Evolutionary conservation across 2,888 invertebrate species (phyloP).

Genomic region (Fabriciana adippe): DNA sequence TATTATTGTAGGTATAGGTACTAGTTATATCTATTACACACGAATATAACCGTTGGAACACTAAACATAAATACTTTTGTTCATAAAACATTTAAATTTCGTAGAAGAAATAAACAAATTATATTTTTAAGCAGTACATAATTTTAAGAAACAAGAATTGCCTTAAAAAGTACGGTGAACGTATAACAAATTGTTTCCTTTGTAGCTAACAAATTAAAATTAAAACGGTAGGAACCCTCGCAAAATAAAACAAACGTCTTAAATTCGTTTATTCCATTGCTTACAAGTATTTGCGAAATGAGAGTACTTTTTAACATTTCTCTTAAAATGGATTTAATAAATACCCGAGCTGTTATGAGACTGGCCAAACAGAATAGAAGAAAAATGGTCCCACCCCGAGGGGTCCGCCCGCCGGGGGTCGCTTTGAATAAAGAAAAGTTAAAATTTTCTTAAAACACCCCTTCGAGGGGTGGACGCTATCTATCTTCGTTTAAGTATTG

Average conservation of each 20-base stretch:
- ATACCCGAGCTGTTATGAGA: slow-evolving; percentile 73
- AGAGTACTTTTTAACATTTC: slow-evolving; percentile 69
- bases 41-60: no score
- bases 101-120: background rate
- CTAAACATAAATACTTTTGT: no score
- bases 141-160: slow-evolving; percentile 9
- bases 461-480: slow-evolving; percentile 59
- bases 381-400: slow-evolving; percentile 61
- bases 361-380: slow-evolving; percentile 78
- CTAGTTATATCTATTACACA: no score
- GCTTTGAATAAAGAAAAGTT: slow-evolving; percentile 81
- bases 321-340: slow-evolving; percentile 77
- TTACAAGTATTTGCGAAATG: slow-evolving; percentile 37
- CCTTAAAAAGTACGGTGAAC: slow-evolving; percentile 10
- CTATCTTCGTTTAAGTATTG: slow-evolving; percentile 81
- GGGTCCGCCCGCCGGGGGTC: slow-evolving; percentile 48
- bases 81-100: no score
- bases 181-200: slow-evolving; percentile 29
- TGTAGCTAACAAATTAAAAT: slow-evolving; percentile 35
- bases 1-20: no score
- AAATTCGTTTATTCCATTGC: slow-evolving; percentile 33
- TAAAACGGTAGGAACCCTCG: slow-evolving; percentile 28
- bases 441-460: slow-evolving; percentile 79
- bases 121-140: slow-evolving; percentile 6
- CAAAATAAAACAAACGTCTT: slow-evolving; percentile 35